Evolutionary conservation across 2,113 vertebrate genomes (phyloP).

Genomic region (Morone chrysops): DNA sequence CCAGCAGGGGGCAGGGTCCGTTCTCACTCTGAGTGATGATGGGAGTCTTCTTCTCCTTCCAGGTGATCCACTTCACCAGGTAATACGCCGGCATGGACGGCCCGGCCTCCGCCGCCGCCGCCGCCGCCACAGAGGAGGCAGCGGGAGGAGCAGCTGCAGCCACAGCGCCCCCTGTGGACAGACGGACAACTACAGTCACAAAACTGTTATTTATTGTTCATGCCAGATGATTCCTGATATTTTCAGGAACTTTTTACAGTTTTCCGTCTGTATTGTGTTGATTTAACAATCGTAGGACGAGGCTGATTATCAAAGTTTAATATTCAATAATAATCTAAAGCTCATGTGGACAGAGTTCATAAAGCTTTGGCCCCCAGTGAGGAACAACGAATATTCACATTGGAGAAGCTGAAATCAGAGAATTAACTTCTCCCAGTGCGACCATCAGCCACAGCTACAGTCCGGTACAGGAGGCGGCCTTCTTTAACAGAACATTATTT

Average conservation of each 20-base stretch:
- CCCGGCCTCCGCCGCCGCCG: background rate
- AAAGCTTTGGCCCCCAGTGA: too few relatives aligned
- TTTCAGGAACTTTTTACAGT: too few relatives aligned
- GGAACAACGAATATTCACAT: too few relatives aligned
- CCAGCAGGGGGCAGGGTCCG: constrained; percentile 94
- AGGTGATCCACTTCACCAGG: constrained; percentile 94
- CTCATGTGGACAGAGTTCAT: too few relatives aligned
- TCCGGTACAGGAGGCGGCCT: too few relatives aligned
- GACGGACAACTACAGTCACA: constrained; percentile 14
- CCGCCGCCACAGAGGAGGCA: background rate
- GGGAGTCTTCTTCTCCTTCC: constrained; percentile 93
- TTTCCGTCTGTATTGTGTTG: too few relatives aligned
- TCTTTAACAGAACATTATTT: too few relatives aligned
- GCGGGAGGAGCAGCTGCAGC: background rate
- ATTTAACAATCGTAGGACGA: too few relatives aligned
- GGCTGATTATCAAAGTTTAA: too few relatives aligned
- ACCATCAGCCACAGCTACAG: accelerated
- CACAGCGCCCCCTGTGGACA: constrained; percentile 53
- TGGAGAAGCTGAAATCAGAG: accelerated
- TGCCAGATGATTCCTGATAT: too few relatives aligned
- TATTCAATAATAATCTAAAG: too few relatives aligned
- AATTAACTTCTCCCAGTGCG: accelerated
- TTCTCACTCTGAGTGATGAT: constrained; percentile 93
- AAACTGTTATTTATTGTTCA: too few relatives aligned
- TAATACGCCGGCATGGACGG: constrained; percentile 83